Base-by-base conservation (phyloP, 2,797 vertebrate genomes). In the Cercopithecus hamlyni region DNA sequence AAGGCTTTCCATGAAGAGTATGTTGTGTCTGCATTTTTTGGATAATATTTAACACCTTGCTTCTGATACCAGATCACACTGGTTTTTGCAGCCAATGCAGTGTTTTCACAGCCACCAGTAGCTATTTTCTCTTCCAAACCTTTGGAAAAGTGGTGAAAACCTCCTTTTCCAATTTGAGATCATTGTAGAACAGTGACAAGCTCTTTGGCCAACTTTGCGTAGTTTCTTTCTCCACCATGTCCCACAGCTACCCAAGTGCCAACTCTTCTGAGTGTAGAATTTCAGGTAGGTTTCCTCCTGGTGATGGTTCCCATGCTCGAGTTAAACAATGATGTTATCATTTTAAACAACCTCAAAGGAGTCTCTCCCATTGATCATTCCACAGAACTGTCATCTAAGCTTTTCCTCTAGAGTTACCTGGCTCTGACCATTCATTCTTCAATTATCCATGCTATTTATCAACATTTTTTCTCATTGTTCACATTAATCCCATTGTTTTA, bases 361-460 rank as follows among this genome's bases (percentile, higher is more conserved):
- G 64, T 48, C 39, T 58, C 45, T 58, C 26, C 10, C 6, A 15
- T 5, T 86, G 85, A 67, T 61, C 76, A 10, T 26, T 76, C 55
- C 64, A 36, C 45, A 85, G 8, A 48, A 48, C 61, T 61, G 41
- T 90, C 70, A 84, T 83, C 39, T 58, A 36, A 72, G 12, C 10
- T 91, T 27, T 26, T 57, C 45, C 82, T 73, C 43, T 57, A 45
- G 89, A 67, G 93, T 72, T 72, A 70, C 85, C 67, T 48, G 88
- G 88, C 43, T 87, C 52, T 50, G 52, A 81, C 11, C 24, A 64
- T 52, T 97, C 88, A 70, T 88, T 80, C 67, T 97, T 88, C 88
- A 95, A 91, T 94, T 95, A 92, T 96, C 82, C 57, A 41, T 48
- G 76, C 80, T 83, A 70, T 52, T 97, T 95, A 83, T 45, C 79